Conservation (phyloP, 2,113 vertebrate species). For the Excalfactoria chinensis region DNA sequence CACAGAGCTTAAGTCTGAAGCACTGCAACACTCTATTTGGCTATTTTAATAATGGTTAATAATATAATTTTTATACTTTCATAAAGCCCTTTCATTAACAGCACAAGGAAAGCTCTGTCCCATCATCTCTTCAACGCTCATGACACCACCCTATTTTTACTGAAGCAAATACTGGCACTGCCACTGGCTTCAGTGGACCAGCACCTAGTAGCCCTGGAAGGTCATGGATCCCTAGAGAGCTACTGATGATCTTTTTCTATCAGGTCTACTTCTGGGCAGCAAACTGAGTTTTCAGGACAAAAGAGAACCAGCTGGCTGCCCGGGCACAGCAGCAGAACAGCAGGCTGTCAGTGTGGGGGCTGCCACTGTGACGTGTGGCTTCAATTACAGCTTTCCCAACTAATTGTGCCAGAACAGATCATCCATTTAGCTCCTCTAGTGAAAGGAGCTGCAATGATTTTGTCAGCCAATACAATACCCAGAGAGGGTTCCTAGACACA, state of each 20-base stretch:
- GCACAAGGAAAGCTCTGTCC: not conserved
- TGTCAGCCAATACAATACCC: not conserved
- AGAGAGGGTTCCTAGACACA: not conserved
- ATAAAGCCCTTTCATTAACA: not conserved
- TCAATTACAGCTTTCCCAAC: not conserved
- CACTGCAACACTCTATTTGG: not conserved
- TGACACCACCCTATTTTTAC: not conserved
- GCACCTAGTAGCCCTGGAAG: not conserved
- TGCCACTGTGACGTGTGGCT: not conserved
- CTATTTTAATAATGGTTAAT: not conserved
- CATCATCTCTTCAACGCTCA: not conserved
- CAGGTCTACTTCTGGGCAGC: not conserved
- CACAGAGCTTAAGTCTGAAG: not conserved
- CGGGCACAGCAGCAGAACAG: constrained; percentile 20
- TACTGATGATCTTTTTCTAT: not conserved
- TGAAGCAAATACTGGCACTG: not conserved
- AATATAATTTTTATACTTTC: not conserved
- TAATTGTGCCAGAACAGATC: constrained; percentile 8
- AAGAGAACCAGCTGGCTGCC: not conserved
- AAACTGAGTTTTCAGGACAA: not conserved
- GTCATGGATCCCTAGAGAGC: not conserved
- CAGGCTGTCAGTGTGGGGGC: not conserved
- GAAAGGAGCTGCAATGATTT: not conserved
- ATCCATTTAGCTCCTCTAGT: not conserved
- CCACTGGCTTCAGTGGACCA: not conserved